Base-by-base conservation (phyloP, 2,888 invertebrate genomes). In the Bellardia bayeri region DNA sequence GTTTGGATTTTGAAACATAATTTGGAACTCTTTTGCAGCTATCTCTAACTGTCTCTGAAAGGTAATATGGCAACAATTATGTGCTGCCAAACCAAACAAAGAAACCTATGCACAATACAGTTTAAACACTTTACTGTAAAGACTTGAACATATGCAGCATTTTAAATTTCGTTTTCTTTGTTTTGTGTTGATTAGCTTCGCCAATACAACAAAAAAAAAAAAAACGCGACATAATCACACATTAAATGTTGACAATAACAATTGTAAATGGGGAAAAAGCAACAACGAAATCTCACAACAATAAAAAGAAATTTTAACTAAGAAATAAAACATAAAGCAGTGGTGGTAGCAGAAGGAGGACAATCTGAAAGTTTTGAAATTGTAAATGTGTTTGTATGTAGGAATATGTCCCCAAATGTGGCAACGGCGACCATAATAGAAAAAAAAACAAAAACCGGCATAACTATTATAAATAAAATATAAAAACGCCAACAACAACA, bases 311-410 rank as follows among this genome's bases (percentile, higher is more conserved):
- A 56, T 23, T 61, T 49, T 45, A 81, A 61, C 30, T 71, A 75
- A 72, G 58, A 78, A 74, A 71, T 63, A 76, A 71, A 76, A 71
- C 23, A 45, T 56, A 49, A 71, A 68, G 11, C 51, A 68, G 2
- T 30, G 64, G 16, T 23, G 33, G 37, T 7, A 16, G 68, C 13
- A 33, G 33, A 45, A 23, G 11, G 51, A 14, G 63, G 4, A 45
- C 5, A 66, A 75, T 11, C 40, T 79, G 42, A 91, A 91, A 90
- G 90, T 92, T 92, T 91, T 89, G 91, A 91, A 91, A 91, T 90
- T 90, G 88, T 90, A 91, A 92, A 91, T 90, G 89, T 90, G 90
- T 23, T 23, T 23, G 23, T 23, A 23, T 91, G 90, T 91, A 33
- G 3, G 16, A 23, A 13, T 30, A 2, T 61, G 51, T 49, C 13